A percentile compares a stretch with the other conserved stretches of the same genome.
Evolutionary conservation across 2,888 invertebrate genomes (phyloP).

Genomic region (Biston betularia): DNA sequence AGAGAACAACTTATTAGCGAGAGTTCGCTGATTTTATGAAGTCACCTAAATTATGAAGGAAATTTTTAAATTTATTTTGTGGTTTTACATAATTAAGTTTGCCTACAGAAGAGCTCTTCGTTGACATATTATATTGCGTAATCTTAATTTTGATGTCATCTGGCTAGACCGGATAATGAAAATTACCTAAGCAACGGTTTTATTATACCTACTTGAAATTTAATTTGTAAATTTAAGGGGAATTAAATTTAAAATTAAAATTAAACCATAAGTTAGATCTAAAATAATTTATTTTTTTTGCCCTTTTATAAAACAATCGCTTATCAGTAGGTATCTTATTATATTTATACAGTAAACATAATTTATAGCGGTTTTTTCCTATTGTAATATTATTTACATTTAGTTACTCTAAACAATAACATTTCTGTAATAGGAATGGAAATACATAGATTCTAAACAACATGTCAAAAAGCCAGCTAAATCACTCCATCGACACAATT

Average conservation of each 20-base stretch:
- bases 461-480: slow-evolving; percentile 2
- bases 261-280: slow-evolving; percentile 67
- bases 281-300: slow-evolving; percentile 83
- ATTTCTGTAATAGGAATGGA: slow-evolving; percentile 53
- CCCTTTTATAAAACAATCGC: slow-evolving; percentile 83
- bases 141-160: slow-evolving; percentile 10
- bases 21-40: slow-evolving; percentile 48
- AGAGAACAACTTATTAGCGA: slow-evolving; percentile 60
- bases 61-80: slow-evolving; percentile 19
- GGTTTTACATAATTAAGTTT: slow-evolving; percentile 14
- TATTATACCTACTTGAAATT: background rate
- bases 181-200: slow-evolving; percentile 1
- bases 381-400: slow-evolving; percentile 60
- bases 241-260: slow-evolving; percentile 10
- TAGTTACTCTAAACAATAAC: slow-evolving; percentile 62
- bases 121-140: background rate
- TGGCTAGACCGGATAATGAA: slow-evolving; percentile 19
- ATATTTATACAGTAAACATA: slow-evolving; percentile 77
- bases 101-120: slow-evolving; percentile 13
- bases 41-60: slow-evolving; percentile 35
- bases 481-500: background rate
- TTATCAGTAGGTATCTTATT: slow-evolving; percentile 66
- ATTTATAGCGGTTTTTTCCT: slow-evolving; percentile 68
- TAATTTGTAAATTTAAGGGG: background rate
- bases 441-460: slow-evolving; percentile 4